These are phyloP conservation scores for Chrosomus eos DNA, from an alignment of 2,797 vertebrate genomes.

Conservation along the genomic window DNA sequence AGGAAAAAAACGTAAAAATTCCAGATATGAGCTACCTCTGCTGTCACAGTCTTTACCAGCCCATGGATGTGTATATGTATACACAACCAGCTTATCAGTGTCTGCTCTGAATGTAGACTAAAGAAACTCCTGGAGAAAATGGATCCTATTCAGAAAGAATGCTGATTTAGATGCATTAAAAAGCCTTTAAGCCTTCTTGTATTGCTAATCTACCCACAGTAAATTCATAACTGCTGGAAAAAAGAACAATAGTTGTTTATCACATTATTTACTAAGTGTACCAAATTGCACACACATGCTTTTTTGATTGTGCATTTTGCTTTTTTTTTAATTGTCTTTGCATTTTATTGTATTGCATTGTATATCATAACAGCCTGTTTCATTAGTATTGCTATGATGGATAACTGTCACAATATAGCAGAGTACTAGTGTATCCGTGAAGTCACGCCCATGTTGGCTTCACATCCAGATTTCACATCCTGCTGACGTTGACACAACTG, in stretches of 20 bases:
- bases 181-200: neutral
- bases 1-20: slow-evolving; percentile 40
- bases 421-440: slow-evolving; percentile 23
- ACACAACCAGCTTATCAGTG: neutral
- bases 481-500: slow-evolving; percentile 47
- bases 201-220: neutral
- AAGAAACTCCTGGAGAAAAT: neutral
- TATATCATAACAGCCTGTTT: neutral
- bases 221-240: neutral
- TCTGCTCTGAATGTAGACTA: neutral
- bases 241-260: no score
- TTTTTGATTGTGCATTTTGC: neutral
- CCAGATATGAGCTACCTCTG: neutral
- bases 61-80: neutral
- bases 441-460: slow-evolving; percentile 22
- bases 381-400: slow-evolving; percentile 1
- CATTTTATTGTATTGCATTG: neutral
- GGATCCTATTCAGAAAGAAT: neutral
- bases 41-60: slow-evolving; percentile 5
- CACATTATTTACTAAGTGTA: neutral
- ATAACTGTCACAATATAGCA: neutral
- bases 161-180: neutral
- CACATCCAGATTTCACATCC: slow-evolving; percentile 42
- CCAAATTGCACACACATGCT: neutral
- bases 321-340: neutral